Evolutionary conservation across 1,140 invertebrate species (phyloP).

Genomic region (Drosophila nigrodunni): DNA sequence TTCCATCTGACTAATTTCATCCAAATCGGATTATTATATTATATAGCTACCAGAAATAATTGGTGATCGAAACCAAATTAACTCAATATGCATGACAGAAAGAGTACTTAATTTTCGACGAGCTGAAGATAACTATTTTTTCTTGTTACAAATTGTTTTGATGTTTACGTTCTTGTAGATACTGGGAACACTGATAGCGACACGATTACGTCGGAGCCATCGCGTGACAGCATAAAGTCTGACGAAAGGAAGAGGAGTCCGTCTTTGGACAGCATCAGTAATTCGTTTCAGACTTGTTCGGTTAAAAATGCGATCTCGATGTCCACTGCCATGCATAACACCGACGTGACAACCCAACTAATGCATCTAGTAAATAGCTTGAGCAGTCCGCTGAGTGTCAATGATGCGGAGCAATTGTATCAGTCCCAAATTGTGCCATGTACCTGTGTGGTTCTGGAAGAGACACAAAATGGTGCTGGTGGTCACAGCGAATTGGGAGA

Average conservation of each 20-base stretch:
- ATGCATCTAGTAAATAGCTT: constrained; percentile 65
- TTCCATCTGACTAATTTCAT: too few relatives aligned
- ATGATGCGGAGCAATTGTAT: constrained; percentile 58
- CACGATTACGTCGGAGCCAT: constrained; percentile 73
- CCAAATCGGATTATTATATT: too few relatives aligned
- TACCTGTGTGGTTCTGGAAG: constrained; percentile 68
- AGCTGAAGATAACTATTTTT: too few relatives aligned
- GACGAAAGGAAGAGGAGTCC: constrained; percentile 40
- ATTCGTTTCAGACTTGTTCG: constrained; percentile 33
- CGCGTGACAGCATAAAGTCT: constrained; percentile 61
- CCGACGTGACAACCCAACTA: constrained; percentile 60
- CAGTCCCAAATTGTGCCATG: constrained; percentile 65
- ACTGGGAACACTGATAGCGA: constrained; percentile 66
- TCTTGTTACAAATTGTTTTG: neutral
- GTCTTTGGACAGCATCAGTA: constrained; percentile 72
- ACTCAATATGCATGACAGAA: too few relatives aligned
- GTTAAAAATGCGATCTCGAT: constrained; percentile 23
- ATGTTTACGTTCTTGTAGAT: constrained; percentile 43
- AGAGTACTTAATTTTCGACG: neutral
- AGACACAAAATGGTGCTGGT: neutral
- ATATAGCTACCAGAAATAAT: too few relatives aligned
- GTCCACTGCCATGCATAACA: constrained; percentile 16
- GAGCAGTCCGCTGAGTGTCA: constrained; percentile 40
- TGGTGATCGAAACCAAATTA: too few relatives aligned
- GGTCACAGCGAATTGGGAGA: constrained; percentile 1